These are phyloP conservation scores for Mormyrops attenuatus DNA, from an alignment of 2,797 vertebrate species.

Conservation along the genomic window DNA sequence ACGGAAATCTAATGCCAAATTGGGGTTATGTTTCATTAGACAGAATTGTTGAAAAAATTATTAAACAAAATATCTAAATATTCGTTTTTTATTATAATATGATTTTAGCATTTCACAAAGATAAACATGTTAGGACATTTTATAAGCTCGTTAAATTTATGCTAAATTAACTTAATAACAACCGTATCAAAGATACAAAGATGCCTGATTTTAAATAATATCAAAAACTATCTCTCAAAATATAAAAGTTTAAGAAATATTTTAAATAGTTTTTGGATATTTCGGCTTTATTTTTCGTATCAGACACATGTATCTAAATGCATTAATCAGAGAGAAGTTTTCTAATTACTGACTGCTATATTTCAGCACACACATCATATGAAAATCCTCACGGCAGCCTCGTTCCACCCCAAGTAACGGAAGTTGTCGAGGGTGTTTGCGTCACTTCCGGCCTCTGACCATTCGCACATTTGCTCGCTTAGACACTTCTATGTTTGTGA, in stretches of 20 bases:
- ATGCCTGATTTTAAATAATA: background rate
- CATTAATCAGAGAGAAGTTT: background rate
- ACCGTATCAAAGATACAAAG: background rate
- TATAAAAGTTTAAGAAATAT: background rate
- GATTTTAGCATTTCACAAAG: background rate
- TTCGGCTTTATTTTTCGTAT: background rate
- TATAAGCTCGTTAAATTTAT: background rate
- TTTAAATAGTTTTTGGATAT: background rate
- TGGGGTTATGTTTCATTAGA: background rate
- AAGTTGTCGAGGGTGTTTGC: background rate
- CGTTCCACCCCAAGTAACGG: background rate
- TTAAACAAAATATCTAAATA: background rate
- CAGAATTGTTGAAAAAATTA: background rate
- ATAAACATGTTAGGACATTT: background rate
- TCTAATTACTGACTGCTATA: background rate
- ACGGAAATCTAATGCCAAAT: background rate
- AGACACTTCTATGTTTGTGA: background rate
- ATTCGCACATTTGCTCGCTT: background rate
- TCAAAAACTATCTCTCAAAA: background rate
- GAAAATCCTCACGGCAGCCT: background rate
- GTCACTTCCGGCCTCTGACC: conserved; percentile 22
- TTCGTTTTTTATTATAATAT: background rate
- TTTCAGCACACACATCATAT: background rate
- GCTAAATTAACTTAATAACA: background rate
- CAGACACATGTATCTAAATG: background rate